phyloP scores from a whole-genome alignment of 2,113 vertebrate genomes.

The Phyllostomus discolor region DNA sequence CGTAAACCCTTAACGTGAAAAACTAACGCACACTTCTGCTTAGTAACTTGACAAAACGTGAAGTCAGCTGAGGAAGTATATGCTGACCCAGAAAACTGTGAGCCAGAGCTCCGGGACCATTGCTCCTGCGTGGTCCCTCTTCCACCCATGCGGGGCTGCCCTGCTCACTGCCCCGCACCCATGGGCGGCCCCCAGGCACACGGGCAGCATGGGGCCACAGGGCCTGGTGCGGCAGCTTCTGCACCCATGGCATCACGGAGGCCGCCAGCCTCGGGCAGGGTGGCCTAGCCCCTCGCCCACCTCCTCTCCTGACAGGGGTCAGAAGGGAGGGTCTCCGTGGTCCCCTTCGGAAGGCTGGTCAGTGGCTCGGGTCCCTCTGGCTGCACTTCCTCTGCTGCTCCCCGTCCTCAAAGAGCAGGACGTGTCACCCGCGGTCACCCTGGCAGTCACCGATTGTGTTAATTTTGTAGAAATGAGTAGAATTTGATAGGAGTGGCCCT shows the following conservation, averaged over 20 bases:
- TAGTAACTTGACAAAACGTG: not conserved
- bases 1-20: rapidly evolving
- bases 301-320: not conserved
- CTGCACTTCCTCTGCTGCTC: not conserved
- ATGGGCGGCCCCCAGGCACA: not conserved
- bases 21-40: not conserved
- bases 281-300: not conserved
- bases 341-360: rapidly evolving
- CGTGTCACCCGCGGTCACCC: not conserved
- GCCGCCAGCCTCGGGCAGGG: no score
- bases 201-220: rapidly evolving
- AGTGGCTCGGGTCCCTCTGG: not conserved
- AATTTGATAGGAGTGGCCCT: not conserved
- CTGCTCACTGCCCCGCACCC: rapidly evolving
- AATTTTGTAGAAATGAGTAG: not conserved
- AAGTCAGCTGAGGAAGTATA: not conserved
- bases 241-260: not conserved
- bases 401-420: not conserved
- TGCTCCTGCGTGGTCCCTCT: not conserved
- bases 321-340: not conserved
- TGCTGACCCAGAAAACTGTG: not conserved
- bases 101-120: not conserved
- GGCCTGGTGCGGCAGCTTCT: no score
- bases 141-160: not conserved
- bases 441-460: not conserved